Evolutionary conservation across 2,888 invertebrate species (phyloP), one percentile per base, ranked within the genome.

Genomic region (Sussaba pulchella): DNA sequence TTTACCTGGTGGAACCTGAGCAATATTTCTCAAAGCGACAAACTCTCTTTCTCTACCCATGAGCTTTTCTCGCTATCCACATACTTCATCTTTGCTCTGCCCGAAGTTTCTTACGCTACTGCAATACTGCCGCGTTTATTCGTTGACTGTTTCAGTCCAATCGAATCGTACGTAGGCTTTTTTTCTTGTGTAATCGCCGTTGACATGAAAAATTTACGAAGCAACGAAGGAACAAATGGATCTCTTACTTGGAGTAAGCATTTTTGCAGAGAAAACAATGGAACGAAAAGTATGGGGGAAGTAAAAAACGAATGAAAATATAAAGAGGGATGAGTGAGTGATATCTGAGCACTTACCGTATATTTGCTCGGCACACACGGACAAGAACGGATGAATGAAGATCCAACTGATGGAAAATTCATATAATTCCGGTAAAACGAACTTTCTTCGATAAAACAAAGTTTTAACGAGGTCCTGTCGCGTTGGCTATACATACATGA

Each of bases 21-120:
- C 52, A 21, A 52, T 52, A 24, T 52, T 52, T 52, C 52, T 24
- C 24, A 24, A 52, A 52, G 52, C 24, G 52, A 52, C 52, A 52
- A 21, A 24, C 4, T 52, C n/a, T 52, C 52, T 12, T 52, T n/a
- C 52, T 12, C 24, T 52, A 12, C 47, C 52, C 10, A 21, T n/a
- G 24, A 12, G 52, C 52, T 5, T 5, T n/a, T 24, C 3, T 10
- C 21, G 12, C 12, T 0, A 24, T n/a, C 5, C 24, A 24, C 12
- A 4, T 12, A 12, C 52, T 24, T 52, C 9, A 52, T 52, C 24
- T 52, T 24, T n/a, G 12, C 10, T 24, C 9, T 52, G n/a, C 5
- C 52, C 5, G 24, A 52, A 52, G 24, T 52, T 52, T 52, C n/a
- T 24, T 52, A n/a, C 52, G 6, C 52, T 52, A 24, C 52, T 52